phyloP scores from a whole-genome alignment of 2,797 vertebrate genomes.

The Heteromormyrus szaboi region DNA sequence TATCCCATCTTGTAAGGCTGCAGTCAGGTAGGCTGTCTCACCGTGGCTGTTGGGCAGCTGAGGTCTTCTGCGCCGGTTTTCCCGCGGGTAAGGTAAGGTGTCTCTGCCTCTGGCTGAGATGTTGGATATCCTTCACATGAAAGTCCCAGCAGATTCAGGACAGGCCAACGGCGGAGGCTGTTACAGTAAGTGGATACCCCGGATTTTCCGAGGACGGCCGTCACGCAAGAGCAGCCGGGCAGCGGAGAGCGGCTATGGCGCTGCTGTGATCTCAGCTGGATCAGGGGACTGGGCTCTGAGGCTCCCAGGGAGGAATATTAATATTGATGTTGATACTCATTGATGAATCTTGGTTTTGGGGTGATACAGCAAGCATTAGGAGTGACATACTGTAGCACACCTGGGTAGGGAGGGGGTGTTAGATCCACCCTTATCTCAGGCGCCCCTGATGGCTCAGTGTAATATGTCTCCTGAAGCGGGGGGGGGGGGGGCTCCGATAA shows the following conservation, averaged over 20 bases:
- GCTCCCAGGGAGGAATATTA: not conserved
- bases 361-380: not conserved
- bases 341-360: not conserved
- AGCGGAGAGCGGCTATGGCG: constrained; percentile 9
- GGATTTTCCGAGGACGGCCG: not conserved
- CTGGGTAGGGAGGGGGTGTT: not conserved
- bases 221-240: constrained; percentile 35
- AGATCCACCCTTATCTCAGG: not conserved
- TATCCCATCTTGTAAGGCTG: not conserved
- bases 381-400: not conserved
- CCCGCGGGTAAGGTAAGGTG: not conserved
- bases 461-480: not conserved
- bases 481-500: not conserved
- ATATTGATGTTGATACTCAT: not conserved
- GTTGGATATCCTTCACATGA: not conserved
- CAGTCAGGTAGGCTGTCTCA: not conserved
- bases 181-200: constrained; percentile 16
- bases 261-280: not conserved
- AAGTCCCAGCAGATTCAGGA: not conserved
- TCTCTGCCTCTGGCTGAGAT: not conserved
- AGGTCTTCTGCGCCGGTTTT: not conserved
- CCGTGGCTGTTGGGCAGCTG: not conserved
- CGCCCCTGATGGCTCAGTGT: not conserved
- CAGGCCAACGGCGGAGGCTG: not conserved
- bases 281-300: not conserved